Conservation (phyloP, 2,888 invertebrate species). For the Chaetogeoica ovagalla region DNA sequence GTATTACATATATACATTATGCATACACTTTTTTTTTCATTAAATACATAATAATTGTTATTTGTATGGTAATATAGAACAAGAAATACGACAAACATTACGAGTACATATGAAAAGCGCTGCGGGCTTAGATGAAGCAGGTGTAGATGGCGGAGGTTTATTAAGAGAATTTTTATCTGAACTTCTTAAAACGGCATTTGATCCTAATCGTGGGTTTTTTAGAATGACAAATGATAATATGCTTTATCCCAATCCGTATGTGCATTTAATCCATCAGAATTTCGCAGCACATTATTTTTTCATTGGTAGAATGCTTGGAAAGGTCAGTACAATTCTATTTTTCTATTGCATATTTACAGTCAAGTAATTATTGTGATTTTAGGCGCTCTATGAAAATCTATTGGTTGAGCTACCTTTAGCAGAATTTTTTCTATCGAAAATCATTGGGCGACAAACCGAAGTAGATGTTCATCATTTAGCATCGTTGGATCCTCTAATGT, state of each 20-base stretch:
- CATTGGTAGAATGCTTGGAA: slow-evolving; percentile 90
- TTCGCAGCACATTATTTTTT: slow-evolving; percentile 91
- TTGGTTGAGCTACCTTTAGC: slow-evolving; percentile 93
- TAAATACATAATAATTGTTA: slow-evolving; percentile 20
- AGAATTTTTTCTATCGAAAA: slow-evolving; percentile 89
- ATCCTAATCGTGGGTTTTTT: slow-evolving; percentile 95
- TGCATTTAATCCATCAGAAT: slow-evolving; percentile 81
- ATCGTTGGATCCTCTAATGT: slow-evolving; percentile 88
- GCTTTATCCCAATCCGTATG: slow-evolving; percentile 94
- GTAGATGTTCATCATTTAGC: slow-evolving; percentile 91
- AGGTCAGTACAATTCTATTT: slow-evolving; percentile 63
- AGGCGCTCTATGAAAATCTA: slow-evolving; percentile 93
- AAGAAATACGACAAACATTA: slow-evolving; percentile 81
- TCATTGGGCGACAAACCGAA: slow-evolving; percentile 75
- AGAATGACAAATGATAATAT: slow-evolving; percentile 85
- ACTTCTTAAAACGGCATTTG: slow-evolving; percentile 90
- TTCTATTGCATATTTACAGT: neutral
- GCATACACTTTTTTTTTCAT: neutral
- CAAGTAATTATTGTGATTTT: slow-evolving; percentile 55
- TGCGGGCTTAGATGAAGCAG: slow-evolving; percentile 90
- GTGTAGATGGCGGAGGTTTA: slow-evolving; percentile 96
- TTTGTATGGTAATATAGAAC: slow-evolving; percentile 65
- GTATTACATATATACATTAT: slow-evolving; percentile 61
- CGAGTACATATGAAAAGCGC: slow-evolving; percentile 88
- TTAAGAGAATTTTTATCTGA: slow-evolving; percentile 95